A percentile compares a stretch with the other conserved stretches of the same genome.
These are phyloP conservation scores for Pachyrhynchus sulphureomaculatus DNA, from an alignment of 1,140 invertebrate species.

Conservation along the genomic window DNA sequence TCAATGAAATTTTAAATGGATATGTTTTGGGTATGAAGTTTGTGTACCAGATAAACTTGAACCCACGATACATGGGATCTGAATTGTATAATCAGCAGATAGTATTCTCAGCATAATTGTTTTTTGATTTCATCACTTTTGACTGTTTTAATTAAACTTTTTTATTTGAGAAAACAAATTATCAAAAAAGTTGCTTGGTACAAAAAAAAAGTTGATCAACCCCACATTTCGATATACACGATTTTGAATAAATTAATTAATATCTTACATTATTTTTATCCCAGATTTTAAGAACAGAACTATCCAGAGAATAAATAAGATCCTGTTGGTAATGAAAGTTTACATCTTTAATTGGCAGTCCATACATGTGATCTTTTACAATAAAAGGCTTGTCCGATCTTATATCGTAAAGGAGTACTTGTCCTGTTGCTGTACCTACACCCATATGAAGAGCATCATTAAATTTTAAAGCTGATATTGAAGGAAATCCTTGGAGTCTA, in stretches of 20 bases:
- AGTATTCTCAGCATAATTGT: too few species aligned
- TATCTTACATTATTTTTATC: constrained; percentile 78
- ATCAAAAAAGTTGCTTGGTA: too few species aligned
- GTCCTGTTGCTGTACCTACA: constrained; percentile 91
- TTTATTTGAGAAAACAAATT: too few species aligned
- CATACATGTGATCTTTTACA: constrained; percentile 95
- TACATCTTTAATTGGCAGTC: constrained; percentile 86
- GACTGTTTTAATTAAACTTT: too few species aligned
- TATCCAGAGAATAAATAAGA: constrained; percentile 90
- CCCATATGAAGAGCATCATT: constrained; percentile 82
- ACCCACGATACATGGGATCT: too few species aligned
- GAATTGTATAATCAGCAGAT: too few species aligned
- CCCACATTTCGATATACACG: too few species aligned
- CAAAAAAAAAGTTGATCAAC: too few species aligned
- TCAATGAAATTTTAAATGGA: too few species aligned
- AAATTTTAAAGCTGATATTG: constrained; percentile 78
- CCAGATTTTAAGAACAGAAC: constrained; percentile 93
- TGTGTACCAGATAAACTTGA: too few species aligned
- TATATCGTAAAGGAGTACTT: constrained; percentile 93
- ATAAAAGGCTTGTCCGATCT: constrained; percentile 85
- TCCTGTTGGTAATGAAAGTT: constrained; percentile 82
- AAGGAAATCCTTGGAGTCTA: constrained; percentile 68
- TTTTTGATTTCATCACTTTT: too few species aligned
- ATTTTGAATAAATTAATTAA: neutral
- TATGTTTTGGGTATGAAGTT: too few species aligned